Percentiles rank a stretch among this genome's conserved stretches.
phyloP scores from a whole-genome alignment of 2,113 vertebrate species.

The Alligator sinensis region DNA sequence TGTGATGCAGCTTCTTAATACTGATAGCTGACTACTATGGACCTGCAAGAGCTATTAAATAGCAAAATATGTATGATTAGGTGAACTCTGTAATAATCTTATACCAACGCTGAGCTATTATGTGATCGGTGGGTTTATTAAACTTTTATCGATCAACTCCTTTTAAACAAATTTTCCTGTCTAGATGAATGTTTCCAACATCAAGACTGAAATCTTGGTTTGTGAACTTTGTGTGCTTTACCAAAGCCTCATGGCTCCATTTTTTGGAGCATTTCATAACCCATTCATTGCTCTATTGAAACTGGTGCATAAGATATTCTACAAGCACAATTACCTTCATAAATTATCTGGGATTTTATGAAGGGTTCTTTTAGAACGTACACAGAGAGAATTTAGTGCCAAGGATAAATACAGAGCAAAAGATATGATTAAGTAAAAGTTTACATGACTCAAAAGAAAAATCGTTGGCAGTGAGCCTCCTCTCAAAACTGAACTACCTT shows the following conservation, averaged over 20 bases:
- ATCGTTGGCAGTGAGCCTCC: not conserved
- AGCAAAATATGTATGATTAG: constrained; percentile 33
- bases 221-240: rapidly evolving
- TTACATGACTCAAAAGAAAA: not conserved
- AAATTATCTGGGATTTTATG: not conserved
- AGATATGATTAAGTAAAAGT: not conserved
- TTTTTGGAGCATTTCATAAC: not conserved
- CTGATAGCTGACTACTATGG: not conserved
- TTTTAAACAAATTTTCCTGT: not conserved
- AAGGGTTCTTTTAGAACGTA: not conserved
- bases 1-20: constrained; percentile 9
- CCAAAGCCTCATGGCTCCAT: not conserved
- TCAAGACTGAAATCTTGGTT: not conserved
- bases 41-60: constrained; percentile 21
- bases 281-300: not conserved
- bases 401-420: not conserved
- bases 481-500: not conserved
- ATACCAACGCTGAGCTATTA: not conserved
- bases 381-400: not conserved
- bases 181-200: not conserved
- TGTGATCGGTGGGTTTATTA: not conserved
- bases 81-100: not conserved
- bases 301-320: not conserved
- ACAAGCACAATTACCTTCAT: not conserved
- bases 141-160: not conserved